phyloP scores from a whole-genome alignment of 1,140 invertebrate species.

The Cryptotermes secundus region DNA sequence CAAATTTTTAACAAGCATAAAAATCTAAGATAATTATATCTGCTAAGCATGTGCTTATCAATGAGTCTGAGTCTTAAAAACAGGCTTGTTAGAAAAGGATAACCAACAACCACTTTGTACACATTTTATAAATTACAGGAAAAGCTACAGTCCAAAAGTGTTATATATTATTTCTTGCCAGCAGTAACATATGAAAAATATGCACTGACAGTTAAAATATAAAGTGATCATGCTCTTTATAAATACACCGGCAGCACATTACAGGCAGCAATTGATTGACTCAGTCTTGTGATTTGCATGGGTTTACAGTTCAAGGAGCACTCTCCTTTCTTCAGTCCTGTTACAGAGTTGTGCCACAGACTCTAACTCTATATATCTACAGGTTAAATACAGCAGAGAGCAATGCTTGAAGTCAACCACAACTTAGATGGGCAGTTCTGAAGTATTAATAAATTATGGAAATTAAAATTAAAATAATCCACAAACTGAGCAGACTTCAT shows the following conservation, averaged over 20 bases:
- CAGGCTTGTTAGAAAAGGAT: not conserved
- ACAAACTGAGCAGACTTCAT: no score
- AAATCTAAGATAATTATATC: not conserved
- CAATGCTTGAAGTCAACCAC: not conserved
- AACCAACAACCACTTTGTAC: not conserved
- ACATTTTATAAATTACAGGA: constrained; percentile 4
- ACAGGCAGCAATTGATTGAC: not conserved
- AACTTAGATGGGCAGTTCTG: not conserved
- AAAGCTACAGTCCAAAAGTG: not conserved
- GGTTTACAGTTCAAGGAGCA: not conserved
- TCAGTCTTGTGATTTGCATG: not conserved
- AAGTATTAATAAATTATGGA: not conserved
- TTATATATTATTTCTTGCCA: not conserved
- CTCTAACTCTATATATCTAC: no score
- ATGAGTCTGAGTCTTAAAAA: not conserved
- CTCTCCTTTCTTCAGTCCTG: not conserved
- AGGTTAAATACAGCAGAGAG: not conserved
- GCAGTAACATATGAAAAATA: not conserved
- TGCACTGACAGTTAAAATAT: not conserved
- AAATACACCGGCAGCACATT: not conserved
- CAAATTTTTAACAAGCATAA: not conserved
- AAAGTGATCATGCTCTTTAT: not conserved
- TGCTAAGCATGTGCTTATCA: not conserved
- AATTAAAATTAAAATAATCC: not conserved
- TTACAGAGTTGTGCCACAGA: not conserved